Base-by-base conservation (phyloP, 2,797 vertebrate genomes). In the Myripristis jacobus region DNA sequence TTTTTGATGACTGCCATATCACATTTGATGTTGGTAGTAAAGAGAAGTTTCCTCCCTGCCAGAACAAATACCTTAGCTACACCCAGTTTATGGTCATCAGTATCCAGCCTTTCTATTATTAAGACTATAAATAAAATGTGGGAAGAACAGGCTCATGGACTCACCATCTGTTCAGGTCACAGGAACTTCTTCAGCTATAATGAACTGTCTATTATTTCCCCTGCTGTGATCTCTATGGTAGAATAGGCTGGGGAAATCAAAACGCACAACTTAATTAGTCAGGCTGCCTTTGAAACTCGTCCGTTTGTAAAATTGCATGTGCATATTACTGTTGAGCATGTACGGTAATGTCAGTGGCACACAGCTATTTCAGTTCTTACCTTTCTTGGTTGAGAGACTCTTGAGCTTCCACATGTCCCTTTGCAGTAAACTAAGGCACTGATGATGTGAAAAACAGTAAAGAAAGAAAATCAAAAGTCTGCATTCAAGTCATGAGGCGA, bases 151-250 rank as follows among this genome's bases (percentile, higher is more conserved):
- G 29, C 24, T 71, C 25, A 12, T 27, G 38, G 31, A 70, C 83
- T 88, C 79, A 94, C 92, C 88, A 93, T 93, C 52, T 44, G 52
- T 52, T 79, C 70, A 85, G 60, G 80, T 84, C 55, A 88, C 62
- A 72, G 38, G 75, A 31, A 69, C 47, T 60, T 78, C 55, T 77
- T 81, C 57, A 70, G 65, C 16, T 77, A 62, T 27, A 64, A 48
- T 76, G 66, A 72, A 11, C 50, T 63, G 68, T 51, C 54, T 71
- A 70, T 51, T 77, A 66, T 53, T 61, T 70, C 75, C 77, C 73
- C 78, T 71, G 53, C 67, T 75, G 52, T 72, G 55, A 71, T 18
- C 41, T 51, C 62, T 67, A 54, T 46, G 55, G 27, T 44, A 15
- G 56, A 76, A 81, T n/a, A 36, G 69, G 31, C 21, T 21, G 19